Evolutionary conservation across 2,888 invertebrate genomes (phyloP).

Genomic region (Lycaena phlaeas): DNA sequence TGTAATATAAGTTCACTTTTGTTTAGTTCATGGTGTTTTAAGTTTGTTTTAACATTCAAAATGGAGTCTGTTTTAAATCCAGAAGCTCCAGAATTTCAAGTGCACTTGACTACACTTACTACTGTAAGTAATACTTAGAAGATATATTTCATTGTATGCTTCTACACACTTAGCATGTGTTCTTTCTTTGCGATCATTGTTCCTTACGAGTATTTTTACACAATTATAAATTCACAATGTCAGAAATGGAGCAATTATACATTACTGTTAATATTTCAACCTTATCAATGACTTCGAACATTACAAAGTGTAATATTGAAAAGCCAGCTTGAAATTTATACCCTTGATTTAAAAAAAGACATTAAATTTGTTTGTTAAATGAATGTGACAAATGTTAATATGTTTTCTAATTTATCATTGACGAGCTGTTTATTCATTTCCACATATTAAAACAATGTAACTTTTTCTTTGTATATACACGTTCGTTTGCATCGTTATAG

Average conservation of each 20-base stretch:
- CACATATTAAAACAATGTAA: not conserved
- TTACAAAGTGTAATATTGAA: not conserved
- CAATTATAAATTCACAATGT: not conserved
- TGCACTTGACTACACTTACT: constrained; percentile 39
- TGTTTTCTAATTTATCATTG: not conserved
- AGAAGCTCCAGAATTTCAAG: constrained; percentile 55
- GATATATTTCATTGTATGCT: not conserved
- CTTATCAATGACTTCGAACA: not conserved
- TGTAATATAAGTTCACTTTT: constrained; percentile 21
- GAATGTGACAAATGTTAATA: not conserved
- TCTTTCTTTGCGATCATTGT: constrained; percentile 20
- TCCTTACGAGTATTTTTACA: not conserved
- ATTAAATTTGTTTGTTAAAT: not conserved
- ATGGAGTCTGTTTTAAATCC: constrained; percentile 56
- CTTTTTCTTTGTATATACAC: too few species aligned
- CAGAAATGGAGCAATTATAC: not conserved
- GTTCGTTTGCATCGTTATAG: too few species aligned
- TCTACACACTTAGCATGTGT: constrained; percentile 33
- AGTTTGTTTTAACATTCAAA: constrained; percentile 19
- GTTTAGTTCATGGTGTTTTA: constrained; percentile 22
- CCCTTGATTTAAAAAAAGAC: not conserved
- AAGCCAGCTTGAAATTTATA: constrained; percentile 1
- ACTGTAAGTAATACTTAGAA: constrained; percentile 28
- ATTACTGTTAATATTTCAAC: not conserved
- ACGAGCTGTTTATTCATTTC: not conserved